Evolutionary conservation across 2,113 vertebrate genomes (phyloP).

Genomic region (Varanus komodoensis): DNA sequence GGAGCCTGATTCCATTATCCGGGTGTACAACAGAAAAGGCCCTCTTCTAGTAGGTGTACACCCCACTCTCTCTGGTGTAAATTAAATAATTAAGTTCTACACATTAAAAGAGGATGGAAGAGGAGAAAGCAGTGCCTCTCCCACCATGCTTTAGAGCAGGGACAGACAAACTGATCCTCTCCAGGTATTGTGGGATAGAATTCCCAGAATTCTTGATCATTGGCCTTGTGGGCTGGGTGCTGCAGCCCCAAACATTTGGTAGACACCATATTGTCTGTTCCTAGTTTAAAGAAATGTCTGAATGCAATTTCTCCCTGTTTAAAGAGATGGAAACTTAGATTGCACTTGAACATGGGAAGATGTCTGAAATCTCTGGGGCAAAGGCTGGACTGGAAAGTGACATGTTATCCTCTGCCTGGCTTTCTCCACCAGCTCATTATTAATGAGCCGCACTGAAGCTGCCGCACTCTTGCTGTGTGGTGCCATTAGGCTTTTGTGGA

Average conservation of each 20-base stretch:
- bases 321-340: not conserved
- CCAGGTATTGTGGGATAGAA: too few relatives aligned
- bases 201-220: too few relatives aligned
- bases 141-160: too few relatives aligned
- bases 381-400: not conserved
- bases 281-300: not conserved
- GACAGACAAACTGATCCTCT: too few relatives aligned
- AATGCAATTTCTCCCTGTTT: not conserved
- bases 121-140: not conserved
- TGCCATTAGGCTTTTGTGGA: not conserved
- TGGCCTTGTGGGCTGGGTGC: too few relatives aligned
- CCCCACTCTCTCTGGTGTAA: too few relatives aligned
- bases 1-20: too few relatives aligned
- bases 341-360: not conserved
- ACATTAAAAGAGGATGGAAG: not conserved
- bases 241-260: too few relatives aligned
- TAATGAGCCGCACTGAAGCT: slow-evolving; percentile 8
- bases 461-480: fast-evolving
- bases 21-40: too few relatives aligned
- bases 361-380: not conserved
- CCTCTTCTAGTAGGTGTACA: too few relatives aligned
- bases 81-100: not conserved
- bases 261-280: not conserved
- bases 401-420: not conserved
- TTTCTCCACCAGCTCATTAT: not conserved